phyloP scores from a whole-genome alignment of 2,797 vertebrate species.

The Graptemys geographica region DNA sequence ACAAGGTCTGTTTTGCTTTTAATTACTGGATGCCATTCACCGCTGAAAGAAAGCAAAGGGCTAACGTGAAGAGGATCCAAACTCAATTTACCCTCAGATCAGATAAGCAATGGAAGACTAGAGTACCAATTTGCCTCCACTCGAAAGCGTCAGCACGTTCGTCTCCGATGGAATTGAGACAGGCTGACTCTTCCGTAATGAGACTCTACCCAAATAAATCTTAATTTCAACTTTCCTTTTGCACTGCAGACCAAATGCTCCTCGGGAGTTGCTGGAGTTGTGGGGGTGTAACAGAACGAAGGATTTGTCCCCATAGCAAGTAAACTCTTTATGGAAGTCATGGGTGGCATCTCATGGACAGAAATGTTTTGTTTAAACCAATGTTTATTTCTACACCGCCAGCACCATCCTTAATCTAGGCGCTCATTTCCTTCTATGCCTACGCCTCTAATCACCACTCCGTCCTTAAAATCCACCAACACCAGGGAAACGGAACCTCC shows the following conservation, averaged over 20 bases:
- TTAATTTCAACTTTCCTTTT: constrained; percentile 56
- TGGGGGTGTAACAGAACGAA: not conserved
- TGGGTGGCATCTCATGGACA: not conserved
- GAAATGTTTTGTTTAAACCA: not conserved
- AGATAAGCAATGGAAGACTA: constrained; percentile 55
- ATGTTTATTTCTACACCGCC: not conserved
- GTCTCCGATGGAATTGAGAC: not conserved
- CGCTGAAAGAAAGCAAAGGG: constrained; percentile 44
- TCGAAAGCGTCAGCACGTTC: constrained; percentile 65
- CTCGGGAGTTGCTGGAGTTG: constrained; percentile 41
- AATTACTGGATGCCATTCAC: constrained; percentile 61
- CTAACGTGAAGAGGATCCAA: constrained; percentile 26
- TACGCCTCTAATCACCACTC: not conserved
- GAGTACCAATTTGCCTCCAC: constrained; percentile 47
- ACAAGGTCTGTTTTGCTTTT: constrained; percentile 44
- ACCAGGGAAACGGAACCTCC: not conserved
- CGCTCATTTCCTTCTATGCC: not conserved
- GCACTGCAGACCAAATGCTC: constrained; percentile 35
- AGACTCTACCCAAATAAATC: constrained; percentile 57
- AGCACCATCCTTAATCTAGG: not conserved
- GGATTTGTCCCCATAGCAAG: constrained; percentile 51
- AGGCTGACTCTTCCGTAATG: constrained; percentile 43
- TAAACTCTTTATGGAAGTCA: constrained; percentile 30
- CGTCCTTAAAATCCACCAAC: not conserved
- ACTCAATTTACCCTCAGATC: constrained; percentile 55